phyloP scores from a whole-genome alignment of 1,140 invertebrate species.

The Megathymus violae region DNA sequence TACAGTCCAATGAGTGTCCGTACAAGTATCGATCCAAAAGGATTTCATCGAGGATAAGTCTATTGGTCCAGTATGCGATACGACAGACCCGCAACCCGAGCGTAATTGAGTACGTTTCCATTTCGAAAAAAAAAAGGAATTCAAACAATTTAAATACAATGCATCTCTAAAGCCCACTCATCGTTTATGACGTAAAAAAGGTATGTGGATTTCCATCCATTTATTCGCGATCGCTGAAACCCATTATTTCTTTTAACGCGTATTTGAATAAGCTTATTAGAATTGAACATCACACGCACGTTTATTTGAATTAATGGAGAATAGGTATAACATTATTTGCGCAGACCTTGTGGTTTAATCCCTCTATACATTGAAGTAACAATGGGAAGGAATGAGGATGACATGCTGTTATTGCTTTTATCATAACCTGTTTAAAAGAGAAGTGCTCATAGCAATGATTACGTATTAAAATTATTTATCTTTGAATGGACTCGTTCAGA shows the following conservation, averaged over 20 bases:
- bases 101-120: conserved; percentile 32
- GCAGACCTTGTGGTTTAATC: conserved; percentile 27
- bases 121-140: conserved; percentile 23
- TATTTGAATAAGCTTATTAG: conserved; percentile 30
- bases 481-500: no score
- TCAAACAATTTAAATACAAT: conserved; percentile 23
- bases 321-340: conserved; percentile 25
- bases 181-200: conserved; percentile 5
- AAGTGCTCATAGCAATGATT: not conserved
- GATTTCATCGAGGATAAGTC: conserved; percentile 34
- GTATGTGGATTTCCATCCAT: conserved; percentile 18
- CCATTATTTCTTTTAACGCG: conserved; percentile 30
- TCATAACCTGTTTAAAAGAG: not conserved
- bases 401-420: conserved; percentile 9
- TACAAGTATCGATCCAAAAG: conserved; percentile 33
- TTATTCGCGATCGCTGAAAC: conserved; percentile 21
- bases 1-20: not conserved
- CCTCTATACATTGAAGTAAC: conserved; percentile 24
- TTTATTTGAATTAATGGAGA: conserved; percentile 30
- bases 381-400: conserved; percentile 7
- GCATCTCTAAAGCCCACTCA: conserved; percentile 13
- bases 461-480: conserved; percentile 1
- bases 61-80: no score
- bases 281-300: conserved; percentile 26
- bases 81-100: no score